phyloP scores from a whole-genome alignment of 2,113 vertebrate species.

The Thermophis baileyi region DNA sequence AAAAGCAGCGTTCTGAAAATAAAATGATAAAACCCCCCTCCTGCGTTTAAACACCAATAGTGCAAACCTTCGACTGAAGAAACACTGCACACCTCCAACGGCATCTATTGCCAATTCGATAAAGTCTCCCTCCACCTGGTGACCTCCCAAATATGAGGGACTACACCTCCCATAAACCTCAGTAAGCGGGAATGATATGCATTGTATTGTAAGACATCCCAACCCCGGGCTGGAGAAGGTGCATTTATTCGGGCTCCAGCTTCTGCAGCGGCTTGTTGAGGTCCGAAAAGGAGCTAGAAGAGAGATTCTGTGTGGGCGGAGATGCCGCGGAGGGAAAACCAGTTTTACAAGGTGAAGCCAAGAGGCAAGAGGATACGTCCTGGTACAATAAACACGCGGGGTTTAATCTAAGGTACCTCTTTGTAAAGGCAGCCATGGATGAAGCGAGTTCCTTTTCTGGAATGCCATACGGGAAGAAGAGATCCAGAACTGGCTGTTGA shows the following conservation, averaged over 20 bases:
- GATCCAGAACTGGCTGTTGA: neutral
- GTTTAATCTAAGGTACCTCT: neutral
- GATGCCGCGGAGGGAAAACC: neutral
- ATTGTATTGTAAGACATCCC: neutral
- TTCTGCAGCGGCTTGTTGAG: neutral
- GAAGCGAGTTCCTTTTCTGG: neutral
- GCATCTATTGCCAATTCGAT: neutral
- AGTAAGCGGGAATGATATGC: neutral
- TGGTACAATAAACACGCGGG: neutral
- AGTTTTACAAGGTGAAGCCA: conserved; percentile 7
- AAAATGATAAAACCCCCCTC: too few species aligned
- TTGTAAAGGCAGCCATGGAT: neutral
- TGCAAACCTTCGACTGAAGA: neutral
- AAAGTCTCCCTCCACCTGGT: neutral
- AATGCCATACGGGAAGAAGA: neutral
- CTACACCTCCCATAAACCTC: neutral
- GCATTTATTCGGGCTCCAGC: neutral
- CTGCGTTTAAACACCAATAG: neutral
- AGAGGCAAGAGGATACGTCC: neutral
- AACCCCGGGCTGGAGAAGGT: neutral
- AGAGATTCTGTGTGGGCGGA: neutral
- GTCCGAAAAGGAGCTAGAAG: neutral
- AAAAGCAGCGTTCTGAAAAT: neutral
- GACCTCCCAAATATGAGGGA: neutral
- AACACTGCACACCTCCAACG: neutral